phyloP scores from a whole-genome alignment of 2,888 invertebrate species.

The Eupithecia tripunctaria region DNA sequence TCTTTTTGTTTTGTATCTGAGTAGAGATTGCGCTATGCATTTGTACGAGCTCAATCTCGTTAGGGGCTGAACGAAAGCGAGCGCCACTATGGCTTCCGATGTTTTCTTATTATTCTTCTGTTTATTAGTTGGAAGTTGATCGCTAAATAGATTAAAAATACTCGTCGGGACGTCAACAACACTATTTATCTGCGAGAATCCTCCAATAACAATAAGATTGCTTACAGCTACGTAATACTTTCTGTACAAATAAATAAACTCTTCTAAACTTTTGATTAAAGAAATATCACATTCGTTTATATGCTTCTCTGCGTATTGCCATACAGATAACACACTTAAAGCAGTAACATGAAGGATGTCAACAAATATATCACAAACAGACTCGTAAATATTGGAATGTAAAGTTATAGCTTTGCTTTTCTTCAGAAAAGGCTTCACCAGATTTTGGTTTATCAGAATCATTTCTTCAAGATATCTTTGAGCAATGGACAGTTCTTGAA shows the following conservation, averaged over 20 bases:
- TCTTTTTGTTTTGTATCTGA: slow-evolving; percentile 77
- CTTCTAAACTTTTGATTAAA: slow-evolving; percentile 88
- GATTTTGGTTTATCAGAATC: slow-evolving; percentile 85
- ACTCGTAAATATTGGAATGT: slow-evolving; percentile 86
- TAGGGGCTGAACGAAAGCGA: slow-evolving; percentile 86
- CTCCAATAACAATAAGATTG: slow-evolving; percentile 89
- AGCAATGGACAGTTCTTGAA: slow-evolving; percentile 85
- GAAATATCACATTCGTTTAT: slow-evolving; percentile 87
- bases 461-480: slow-evolving; percentile 89
- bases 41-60: slow-evolving; percentile 86
- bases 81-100: slow-evolving; percentile 84
- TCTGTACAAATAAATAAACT: slow-evolving; percentile 88
- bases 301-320: slow-evolving; percentile 88
- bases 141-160: slow-evolving; percentile 83
- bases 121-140: slow-evolving; percentile 82
- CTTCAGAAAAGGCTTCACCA: slow-evolving; percentile 87
- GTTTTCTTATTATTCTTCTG: slow-evolving; percentile 82
- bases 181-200: slow-evolving; percentile 87
- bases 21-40: slow-evolving; percentile 84
- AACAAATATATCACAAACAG: slow-evolving; percentile 87
- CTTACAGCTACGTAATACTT: slow-evolving; percentile 89
- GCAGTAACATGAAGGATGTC: slow-evolving; percentile 88
- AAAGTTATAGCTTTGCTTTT: slow-evolving; percentile 82
- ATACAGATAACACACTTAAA: slow-evolving; percentile 87
- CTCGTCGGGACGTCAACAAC: slow-evolving; percentile 85